These are phyloP conservation scores for Diogma glabrata DNA, from an alignment of 2,888 invertebrate genomes.

Conservation along the genomic window DNA sequence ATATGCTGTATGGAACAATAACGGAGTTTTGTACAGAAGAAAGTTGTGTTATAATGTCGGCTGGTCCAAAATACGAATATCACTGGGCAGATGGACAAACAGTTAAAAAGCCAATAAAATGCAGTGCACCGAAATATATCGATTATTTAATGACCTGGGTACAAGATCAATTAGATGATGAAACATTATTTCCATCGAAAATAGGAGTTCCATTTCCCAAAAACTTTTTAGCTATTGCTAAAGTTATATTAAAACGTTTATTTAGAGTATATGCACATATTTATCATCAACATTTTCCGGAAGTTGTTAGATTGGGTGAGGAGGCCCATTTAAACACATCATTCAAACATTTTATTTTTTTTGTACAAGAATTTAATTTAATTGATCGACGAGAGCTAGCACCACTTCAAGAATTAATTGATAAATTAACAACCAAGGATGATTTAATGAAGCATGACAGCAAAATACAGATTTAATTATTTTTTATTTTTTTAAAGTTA, in stretches of 20 bases:
- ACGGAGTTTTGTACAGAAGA: slow-evolving; percentile 99
- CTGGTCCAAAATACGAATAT: slow-evolving; percentile 98
- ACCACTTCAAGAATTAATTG: slow-evolving; percentile 94
- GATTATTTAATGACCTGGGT: slow-evolving; percentile 99
- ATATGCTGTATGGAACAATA: slow-evolving; percentile 98
- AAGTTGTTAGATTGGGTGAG: slow-evolving; percentile 94
- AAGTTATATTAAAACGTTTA: slow-evolving; percentile 93
- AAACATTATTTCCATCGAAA: slow-evolving; percentile 95
- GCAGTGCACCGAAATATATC: slow-evolving; percentile 97
- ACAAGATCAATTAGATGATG: slow-evolving; percentile 98
- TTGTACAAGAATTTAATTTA: slow-evolving; percentile 86
- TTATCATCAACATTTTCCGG: slow-evolving; percentile 97
- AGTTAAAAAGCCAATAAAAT: slow-evolving; percentile 97
- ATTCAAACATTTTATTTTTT: slow-evolving; percentile 98
- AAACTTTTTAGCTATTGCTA: slow-evolving; percentile 92
- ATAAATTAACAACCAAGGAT: slow-evolving; percentile 85
- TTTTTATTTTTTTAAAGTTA: background rate
- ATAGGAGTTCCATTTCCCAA: slow-evolving; percentile 98
- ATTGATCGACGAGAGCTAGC: slow-evolving; percentile 95
- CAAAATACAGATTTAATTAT: slow-evolving; percentile 4
- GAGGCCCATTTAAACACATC: slow-evolving; percentile 99
- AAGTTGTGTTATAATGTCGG: slow-evolving; percentile 96
- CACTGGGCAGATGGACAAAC: slow-evolving; percentile 99
- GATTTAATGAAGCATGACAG: slow-evolving; percentile 34
- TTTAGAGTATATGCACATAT: slow-evolving; percentile 99